Base-by-base conservation (phyloP, 2,888 invertebrate genomes). In the Axea sp. region DNA sequence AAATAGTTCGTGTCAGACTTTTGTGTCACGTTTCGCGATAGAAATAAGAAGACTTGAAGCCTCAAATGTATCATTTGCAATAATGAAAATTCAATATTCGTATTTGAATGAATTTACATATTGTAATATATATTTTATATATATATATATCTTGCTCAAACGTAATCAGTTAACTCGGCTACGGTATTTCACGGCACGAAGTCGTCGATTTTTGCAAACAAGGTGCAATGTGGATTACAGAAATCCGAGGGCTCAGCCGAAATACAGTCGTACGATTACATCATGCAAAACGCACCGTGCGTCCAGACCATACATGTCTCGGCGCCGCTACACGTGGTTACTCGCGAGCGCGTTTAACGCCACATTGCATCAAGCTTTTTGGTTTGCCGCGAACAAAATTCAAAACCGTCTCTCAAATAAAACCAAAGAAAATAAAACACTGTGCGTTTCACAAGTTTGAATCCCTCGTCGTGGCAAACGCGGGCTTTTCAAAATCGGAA, bases 261-360 rank as follows among this genome's bases (percentile, higher is more conserved):
- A 68, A 68, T 57, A 51, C 41, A 11, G 33, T 5, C 12, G 12
- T 22, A 28, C 33, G 60, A 51, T 69, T 69, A 69, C 59, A 60
- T 69, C 60, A 69, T 28, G 53, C 68, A 24, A n/a, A n/a, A 15
- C 12, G 41, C 41, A 26, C 41, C 14, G 22, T 15, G 24, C 12
- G 12, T 31, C 31, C 69, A 57, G 57, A 57, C 71, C 71, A 72
- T 72, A 72, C 62, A 72, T 64, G 71, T 72, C 71, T 41, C 71
- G 71, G n/a, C 45, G 43, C 53, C 57, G 51, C 64, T 64, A 41
- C 72, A 72, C 73, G 73, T 73, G 73, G 53, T 59, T 17, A 3
- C 11, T 19, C 57, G 35, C 62, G 28, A 5, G 19, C 47, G 6
- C 47, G 8, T n/a, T n/a, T 2, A 14, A 8, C 9, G 45, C 45